phyloP scores from a whole-genome alignment of 2,797 vertebrate species.

The Myotis planiceps region DNA sequence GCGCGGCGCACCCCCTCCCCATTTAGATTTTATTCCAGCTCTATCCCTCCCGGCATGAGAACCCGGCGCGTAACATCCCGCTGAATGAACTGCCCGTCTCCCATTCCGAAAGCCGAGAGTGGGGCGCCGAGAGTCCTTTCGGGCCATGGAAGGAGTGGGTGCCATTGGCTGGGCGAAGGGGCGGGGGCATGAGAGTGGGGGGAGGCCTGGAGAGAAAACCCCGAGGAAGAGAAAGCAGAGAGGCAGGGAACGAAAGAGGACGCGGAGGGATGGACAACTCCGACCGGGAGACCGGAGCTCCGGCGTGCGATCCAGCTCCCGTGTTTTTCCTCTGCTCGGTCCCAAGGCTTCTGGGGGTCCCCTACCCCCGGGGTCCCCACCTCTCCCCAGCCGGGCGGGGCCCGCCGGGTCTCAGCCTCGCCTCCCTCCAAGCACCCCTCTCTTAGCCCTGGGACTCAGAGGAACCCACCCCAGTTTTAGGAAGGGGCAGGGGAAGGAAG shows the following conservation, averaged over 20 bases:
- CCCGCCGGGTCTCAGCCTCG: not conserved
- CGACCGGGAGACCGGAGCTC: not conserved
- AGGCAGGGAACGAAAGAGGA: not conserved
- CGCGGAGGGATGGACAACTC: not conserved
- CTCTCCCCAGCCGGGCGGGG: not conserved
- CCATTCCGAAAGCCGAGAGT: not conserved
- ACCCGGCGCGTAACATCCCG: not conserved
- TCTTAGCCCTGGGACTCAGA: not conserved
- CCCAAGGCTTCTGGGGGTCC: constrained; percentile 58
- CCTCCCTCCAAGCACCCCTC: not conserved
- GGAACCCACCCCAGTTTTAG: not conserved
- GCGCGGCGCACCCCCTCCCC: not conserved
- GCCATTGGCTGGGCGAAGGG: not conserved
- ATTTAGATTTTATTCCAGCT: not conserved
- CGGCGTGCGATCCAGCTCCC: constrained; percentile 60
- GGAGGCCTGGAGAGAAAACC: not conserved
- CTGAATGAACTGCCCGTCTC: not conserved
- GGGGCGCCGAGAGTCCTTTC: not conserved
- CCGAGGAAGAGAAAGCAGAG: not conserved
- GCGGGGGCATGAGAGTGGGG: not conserved
- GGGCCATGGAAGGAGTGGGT: not conserved
- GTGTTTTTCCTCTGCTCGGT: constrained; percentile 64
- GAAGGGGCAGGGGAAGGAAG: not conserved
- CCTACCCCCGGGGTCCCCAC: not conserved
- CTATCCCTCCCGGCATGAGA: not conserved